Conservation (phyloP, 2,888 invertebrate species). For the Sinodicranocentrus sp. region DNA sequence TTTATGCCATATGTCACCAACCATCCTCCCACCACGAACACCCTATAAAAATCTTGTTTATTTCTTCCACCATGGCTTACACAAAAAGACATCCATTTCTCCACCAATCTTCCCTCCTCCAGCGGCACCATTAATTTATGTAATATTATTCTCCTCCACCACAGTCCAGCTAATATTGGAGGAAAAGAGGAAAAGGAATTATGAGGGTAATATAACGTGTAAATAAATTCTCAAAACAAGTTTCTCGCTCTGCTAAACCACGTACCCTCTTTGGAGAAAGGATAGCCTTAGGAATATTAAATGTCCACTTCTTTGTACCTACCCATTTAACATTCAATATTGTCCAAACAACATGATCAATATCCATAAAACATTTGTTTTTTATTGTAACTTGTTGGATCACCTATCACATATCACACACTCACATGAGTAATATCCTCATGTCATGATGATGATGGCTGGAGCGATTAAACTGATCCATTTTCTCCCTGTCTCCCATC, state of each 20-base stretch:
- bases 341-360: too few relatives aligned
- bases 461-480: conserved; percentile 18
- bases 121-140: conserved; percentile 22
- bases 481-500: conserved; percentile 7
- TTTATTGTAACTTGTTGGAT: conserved; percentile 56
- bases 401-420: neutral
- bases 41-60: neutral
- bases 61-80: too few relatives aligned
- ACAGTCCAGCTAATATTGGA: conserved; percentile 17
- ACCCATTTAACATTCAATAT: too few relatives aligned
- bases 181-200: neutral
- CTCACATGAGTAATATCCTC: neutral
- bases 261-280: too few relatives aligned
- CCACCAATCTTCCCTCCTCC: neutral
- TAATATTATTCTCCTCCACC: conserved; percentile 7
- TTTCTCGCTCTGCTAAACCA: too few relatives aligned
- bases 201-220: conserved; percentile 53
- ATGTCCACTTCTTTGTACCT: too few relatives aligned
- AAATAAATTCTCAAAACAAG: conserved; percentile 63
- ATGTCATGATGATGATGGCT: conserved; percentile 34
- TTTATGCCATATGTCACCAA: conserved; percentile 64
- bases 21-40: conserved; percentile 12
- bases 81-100: neutral
- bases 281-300: too few relatives aligned
- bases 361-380: too few relatives aligned